Base-by-base conservation (phyloP, 2,797 vertebrate genomes). In the Hippopotamyrus pictus region DNA sequence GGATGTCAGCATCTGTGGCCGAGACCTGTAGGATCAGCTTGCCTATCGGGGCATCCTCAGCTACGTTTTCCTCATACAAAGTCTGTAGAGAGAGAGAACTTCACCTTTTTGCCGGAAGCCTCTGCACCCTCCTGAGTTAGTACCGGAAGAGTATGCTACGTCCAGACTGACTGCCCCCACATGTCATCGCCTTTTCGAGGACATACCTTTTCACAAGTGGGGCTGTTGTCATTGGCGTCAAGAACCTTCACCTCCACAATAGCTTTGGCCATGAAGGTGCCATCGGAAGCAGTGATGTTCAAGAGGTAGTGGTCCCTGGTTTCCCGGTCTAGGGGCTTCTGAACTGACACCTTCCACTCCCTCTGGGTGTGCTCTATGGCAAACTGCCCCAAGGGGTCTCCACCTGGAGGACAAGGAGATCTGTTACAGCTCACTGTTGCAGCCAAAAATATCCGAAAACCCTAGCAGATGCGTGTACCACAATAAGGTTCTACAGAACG, bases 281-380 rank as follows among this genome's bases (percentile, higher is more conserved):
- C 98, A 86, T 99, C 99, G 2, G 97, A 99, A 88, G 99, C 98
- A 25, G 98, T 99, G 92, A 99, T 97, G 92, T 98, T 99, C 53
- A 99, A 96, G 91, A 99, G 97, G 91, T 99, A 99, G 94, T 95
- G 97, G 95, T 99, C 99, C 89, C 95, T 98, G 93, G 97, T 94
- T 93, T 99, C 99, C 86, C 99, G 96, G 93, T 99, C 98, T 90
- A 99, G 93, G 46, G 97, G 95, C 89, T 98, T 99, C 94, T 95
- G 97, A 91, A 99, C 98, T 54, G 97, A 98, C 86, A 99, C 98
- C 91, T 99, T 99, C 98, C 98, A 99, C 93, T 99, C 98, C 88
- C 97, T 97, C 92, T 98, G 98, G 89, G 98, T 91, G 89, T 98
- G 97, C 93, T 98, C 97, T 69, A 99, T 94, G 89, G 96, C 97